A percentile compares a stretch with the other conserved stretches of the same genome.
Conservation (phyloP, 2,797 vertebrate genomes). For the Ctenochaetus hawaiiensis region DNA sequence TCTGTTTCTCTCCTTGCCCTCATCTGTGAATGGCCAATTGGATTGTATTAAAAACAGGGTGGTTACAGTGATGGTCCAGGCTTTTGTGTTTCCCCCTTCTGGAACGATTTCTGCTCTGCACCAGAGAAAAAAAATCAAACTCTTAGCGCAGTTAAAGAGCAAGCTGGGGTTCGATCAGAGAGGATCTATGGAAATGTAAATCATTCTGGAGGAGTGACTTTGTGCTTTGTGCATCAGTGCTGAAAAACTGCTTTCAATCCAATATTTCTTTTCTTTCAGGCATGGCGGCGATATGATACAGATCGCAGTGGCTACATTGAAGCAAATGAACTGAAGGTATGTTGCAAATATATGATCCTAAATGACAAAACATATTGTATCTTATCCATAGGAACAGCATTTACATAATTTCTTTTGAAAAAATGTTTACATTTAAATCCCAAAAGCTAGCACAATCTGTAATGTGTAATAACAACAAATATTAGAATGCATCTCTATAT, state of each 20-base stretch:
- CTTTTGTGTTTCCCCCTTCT: constrained; percentile 36
- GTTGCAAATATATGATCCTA: constrained; percentile 4
- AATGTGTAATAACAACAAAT: background rate
- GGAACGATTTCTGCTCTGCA: constrained; percentile 47
- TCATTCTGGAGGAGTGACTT: constrained; percentile 24
- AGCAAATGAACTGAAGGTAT: constrained; percentile 91
- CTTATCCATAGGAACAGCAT: background rate
- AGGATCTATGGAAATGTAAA: constrained; percentile 48
- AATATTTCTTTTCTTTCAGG: constrained; percentile 84
- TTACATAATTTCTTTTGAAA: background rate
- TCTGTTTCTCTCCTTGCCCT: constrained; percentile 68
- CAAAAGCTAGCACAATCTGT: background rate
- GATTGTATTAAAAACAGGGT: constrained; percentile 59
- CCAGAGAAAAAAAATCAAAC: constrained; percentile 47
- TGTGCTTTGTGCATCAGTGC: constrained; percentile 23
- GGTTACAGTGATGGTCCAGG: constrained; percentile 48
- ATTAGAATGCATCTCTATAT: background rate
- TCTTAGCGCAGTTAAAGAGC: constrained; percentile 36
- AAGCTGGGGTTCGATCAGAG: constrained; percentile 31
- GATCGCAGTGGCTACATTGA: constrained; percentile 96
- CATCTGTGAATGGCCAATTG: constrained; percentile 65
- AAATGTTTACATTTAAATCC: background rate
- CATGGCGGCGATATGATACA: constrained; percentile 92
- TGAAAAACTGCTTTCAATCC: constrained; percentile 31
- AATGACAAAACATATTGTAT: background rate